Conservation (phyloP, 2,797 vertebrate genomes). For the Acomys russatus region DNA sequence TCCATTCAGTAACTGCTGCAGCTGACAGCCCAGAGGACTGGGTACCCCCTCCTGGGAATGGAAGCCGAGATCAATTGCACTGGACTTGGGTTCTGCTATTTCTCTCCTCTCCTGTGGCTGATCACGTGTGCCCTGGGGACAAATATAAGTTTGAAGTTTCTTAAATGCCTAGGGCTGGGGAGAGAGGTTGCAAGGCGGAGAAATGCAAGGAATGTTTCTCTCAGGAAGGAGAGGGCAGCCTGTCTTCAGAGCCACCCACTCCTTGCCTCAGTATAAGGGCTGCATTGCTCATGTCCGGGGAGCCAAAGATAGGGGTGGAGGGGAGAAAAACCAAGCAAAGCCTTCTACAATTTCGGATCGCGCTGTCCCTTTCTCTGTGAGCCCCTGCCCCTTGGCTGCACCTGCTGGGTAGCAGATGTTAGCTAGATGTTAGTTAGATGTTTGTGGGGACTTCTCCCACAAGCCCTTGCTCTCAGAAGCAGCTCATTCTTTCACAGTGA, state of each 20-base stretch:
- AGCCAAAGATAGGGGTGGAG: background rate
- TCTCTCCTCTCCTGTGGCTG: background rate
- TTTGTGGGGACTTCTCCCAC: background rate
- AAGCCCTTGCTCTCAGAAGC: background rate
- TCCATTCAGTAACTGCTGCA: background rate
- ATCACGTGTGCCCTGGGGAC: background rate
- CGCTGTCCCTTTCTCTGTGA: background rate
- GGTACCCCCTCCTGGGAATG: background rate
- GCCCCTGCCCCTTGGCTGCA: background rate
- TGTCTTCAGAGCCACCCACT: conserved; percentile 63
- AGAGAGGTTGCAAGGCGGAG: conserved; percentile 68
- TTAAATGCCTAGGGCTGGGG: background rate
- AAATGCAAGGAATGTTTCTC: conserved; percentile 71
- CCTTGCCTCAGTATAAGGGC: background rate
- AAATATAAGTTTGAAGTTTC: conserved; percentile 38
- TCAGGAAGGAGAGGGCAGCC: conserved; percentile 67
- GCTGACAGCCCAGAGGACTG: background rate
- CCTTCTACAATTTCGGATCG: background rate
- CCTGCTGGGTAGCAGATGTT: background rate
- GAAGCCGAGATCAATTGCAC: background rate
- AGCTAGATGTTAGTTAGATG: background rate
- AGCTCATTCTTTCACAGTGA: background rate
- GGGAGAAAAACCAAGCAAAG: background rate
- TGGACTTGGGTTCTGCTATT: background rate
- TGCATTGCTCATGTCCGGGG: conserved; percentile 19